These are phyloP conservation scores for Elaphurus davidianus DNA, from an alignment of 2,113 vertebrate genomes.

Conservation along the genomic window DNA sequence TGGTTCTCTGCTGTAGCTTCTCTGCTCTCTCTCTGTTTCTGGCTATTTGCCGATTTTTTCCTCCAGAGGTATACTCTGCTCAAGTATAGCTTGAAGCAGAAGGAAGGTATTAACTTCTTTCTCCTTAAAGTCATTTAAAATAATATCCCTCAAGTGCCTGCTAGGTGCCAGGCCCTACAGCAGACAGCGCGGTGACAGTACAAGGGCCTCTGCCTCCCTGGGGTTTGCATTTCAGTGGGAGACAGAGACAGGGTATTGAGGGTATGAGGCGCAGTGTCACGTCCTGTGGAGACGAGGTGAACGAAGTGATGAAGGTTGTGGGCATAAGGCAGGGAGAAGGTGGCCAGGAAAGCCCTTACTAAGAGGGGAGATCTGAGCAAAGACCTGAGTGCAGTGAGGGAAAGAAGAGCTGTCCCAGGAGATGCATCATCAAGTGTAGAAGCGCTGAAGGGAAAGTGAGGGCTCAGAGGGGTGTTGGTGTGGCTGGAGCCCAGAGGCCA, in stretches of 20 bases:
- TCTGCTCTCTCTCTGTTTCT: not conserved
- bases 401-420: not conserved
- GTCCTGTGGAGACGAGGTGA: too few relatives aligned
- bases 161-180: not conserved
- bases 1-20: not conserved
- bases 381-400: not conserved
- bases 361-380: not conserved
- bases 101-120: not conserved
- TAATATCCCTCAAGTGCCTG: not conserved
- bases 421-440: not conserved
- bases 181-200: not conserved
- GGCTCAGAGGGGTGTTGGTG: not conserved
- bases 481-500: not conserved
- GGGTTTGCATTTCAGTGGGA: not conserved
- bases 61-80: not conserved
- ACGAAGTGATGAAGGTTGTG: not conserved
- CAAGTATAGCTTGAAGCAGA: not conserved
- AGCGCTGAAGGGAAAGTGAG: not conserved
- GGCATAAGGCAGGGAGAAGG: not conserved
- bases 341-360: not conserved
- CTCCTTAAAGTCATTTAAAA: slow-evolving; percentile 15
- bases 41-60: not conserved
- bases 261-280: too few relatives aligned
- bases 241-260: not conserved
- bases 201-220: not conserved